These are phyloP conservation scores for Gisinianus flammeolus DNA, from an alignment of 2,888 invertebrate genomes.

Conservation along the genomic window DNA sequence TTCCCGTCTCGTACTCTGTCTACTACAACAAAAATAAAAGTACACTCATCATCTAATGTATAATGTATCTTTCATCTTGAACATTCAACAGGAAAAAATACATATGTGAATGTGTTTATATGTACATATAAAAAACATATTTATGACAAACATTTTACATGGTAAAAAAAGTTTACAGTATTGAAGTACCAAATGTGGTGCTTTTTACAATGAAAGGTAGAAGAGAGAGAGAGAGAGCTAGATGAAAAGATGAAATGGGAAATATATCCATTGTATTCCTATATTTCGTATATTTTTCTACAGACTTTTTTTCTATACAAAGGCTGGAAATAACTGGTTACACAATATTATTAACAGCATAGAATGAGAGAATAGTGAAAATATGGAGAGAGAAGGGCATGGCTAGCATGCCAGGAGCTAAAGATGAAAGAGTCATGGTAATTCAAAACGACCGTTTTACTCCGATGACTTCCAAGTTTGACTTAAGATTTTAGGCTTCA, in stretches of 20 bases:
- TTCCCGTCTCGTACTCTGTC: background rate
- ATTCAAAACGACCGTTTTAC: slow-evolving; percentile 42
- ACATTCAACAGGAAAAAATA: background rate
- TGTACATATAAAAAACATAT: background rate
- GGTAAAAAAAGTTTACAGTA: slow-evolving; percentile 3
- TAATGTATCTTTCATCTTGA: background rate
- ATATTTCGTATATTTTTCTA: background rate
- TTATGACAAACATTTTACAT: slow-evolving; percentile 1
- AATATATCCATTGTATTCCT: background rate
- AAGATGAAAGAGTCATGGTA: slow-evolving; percentile 26
- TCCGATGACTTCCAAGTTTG: slow-evolving; percentile 35
- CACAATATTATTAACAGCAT: background rate
- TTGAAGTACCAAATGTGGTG: background rate
- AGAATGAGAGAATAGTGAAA: background rate
- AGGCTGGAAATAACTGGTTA: background rate
- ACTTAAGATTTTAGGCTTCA: background rate
- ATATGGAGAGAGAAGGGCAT: background rate
- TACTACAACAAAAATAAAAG: background rate
- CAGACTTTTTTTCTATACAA: slow-evolving; percentile 8
- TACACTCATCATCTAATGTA: background rate
- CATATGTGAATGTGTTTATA: background rate
- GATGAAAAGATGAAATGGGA: background rate
- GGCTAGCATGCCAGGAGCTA: no score
- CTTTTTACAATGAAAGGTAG: background rate
- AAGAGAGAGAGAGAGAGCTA: background rate